Conservation (phyloP, 2,113 vertebrate species). For the Callocephalon fimbriatum region DNA sequence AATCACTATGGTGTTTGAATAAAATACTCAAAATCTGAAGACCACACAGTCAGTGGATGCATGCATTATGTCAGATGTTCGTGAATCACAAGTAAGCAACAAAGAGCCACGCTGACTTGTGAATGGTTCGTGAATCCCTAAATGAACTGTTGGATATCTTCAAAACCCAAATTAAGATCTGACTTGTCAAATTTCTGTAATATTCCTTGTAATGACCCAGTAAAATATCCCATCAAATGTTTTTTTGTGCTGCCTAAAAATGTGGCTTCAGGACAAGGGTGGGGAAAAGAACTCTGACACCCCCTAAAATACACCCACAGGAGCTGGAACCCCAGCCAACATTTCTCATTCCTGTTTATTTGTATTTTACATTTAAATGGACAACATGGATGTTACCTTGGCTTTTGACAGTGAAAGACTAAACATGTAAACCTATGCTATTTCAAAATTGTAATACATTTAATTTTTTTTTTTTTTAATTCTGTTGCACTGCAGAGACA, state of each 20-base stretch:
- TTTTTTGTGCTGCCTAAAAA: background rate
- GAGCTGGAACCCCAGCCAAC: background rate
- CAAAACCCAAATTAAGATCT: background rate
- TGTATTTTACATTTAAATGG: background rate
- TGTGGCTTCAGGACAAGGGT: background rate
- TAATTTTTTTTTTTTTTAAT: background rate
- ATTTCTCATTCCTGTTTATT: background rate
- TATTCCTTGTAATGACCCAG: background rate
- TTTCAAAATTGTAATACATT: background rate
- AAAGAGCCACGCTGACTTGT: background rate
- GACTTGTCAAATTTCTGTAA: background rate
- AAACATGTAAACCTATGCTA: background rate
- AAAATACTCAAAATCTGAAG: constrained; percentile 29
- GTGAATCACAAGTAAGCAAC: constrained; percentile 5
- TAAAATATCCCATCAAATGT: background rate
- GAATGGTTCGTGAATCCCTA: background rate
- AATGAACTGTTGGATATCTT: background rate
- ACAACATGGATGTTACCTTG: background rate
- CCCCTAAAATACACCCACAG: background rate
- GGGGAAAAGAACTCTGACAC: background rate
- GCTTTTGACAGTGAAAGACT: background rate
- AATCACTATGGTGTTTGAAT: constrained; percentile 31
- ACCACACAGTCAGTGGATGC: background rate
- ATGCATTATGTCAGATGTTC: constrained; percentile 1
- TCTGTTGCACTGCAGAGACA: background rate